Conservation (phyloP, 2,113 vertebrate genomes). For the Petaurus breviceps region DNA sequence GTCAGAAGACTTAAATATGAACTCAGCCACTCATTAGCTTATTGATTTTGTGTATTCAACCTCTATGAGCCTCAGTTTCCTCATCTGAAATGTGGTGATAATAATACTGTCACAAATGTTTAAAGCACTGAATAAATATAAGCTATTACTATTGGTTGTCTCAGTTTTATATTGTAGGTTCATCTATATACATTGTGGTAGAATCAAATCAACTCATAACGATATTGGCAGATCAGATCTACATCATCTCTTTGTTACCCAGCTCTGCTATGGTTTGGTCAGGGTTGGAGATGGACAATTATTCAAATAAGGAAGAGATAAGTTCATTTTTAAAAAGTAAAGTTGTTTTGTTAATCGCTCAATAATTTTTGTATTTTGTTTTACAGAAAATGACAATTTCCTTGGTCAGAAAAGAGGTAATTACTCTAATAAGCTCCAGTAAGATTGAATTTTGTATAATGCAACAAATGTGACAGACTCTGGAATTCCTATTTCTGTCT, state of each 20-base stretch:
- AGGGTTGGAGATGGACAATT: not conserved
- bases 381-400: constrained; percentile 90
- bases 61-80: not conserved
- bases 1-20: not conserved
- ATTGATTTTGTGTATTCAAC: not conserved
- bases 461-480: not conserved
- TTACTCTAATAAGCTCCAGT: constrained; percentile 60
- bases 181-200: fast-evolving
- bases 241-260: not conserved
- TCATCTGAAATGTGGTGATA: not conserved
- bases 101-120: not conserved
- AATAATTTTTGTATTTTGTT: constrained; percentile 76
- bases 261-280: not conserved
- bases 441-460: constrained; percentile 26
- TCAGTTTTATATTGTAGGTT: not conserved
- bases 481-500: not conserved
- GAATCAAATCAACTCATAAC: not conserved
- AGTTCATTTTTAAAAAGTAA: not conserved
- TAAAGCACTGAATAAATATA: not conserved
- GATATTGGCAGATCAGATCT: not conserved
- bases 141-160: not conserved
- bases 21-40: not conserved
- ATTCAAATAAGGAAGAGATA: constrained; percentile 8
- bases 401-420: constrained; percentile 93
- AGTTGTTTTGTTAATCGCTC: constrained; percentile 38